Evolutionary conservation across 2,113 vertebrate species (phyloP), one percentile per base, ranked within the genome.

Genomic region (Pampusana beccarii): DNA sequence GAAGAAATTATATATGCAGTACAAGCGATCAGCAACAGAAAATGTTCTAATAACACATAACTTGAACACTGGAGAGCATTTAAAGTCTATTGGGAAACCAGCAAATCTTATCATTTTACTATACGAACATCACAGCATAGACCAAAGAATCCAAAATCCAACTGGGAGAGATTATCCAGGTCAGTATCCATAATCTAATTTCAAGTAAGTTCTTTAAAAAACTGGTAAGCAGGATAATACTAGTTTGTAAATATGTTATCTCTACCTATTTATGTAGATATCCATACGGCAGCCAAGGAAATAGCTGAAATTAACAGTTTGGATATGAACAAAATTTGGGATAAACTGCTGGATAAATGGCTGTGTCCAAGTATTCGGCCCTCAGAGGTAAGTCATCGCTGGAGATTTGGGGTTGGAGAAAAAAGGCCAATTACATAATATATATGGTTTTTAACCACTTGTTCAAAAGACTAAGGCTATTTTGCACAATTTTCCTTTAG

Each of bases 321-420:
- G 92, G 98, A 99, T 80, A 98, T 99, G 91, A 96, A 98, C 46
- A 99, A 99, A 96, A 98, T 99, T 46, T 97, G 98, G 84, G 98
- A 98, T 77, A 98, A 98, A 77, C 95, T 99, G 79, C 95, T 99
- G 95, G 98, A 99, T 83, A 99, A 99, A 67, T 99, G 99, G 99
- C 98, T 99, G 65, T 99, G 99, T 81, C 98, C 98, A 40, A 98
- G 97, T 1, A 84, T 93, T 6, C 91, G 92, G 2, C 97, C 98
- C 24, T 89, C 97, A 54, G 98, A 98, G 54, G 99, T 99, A 85
- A 97, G 98, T 95, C 33, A 26, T 12, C 16, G 4, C 18, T 25
- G 18, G 25, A 26, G 38, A 50, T 48, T 17, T 19, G 20, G 19
- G 1, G 42, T 69, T 64, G 26, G 31, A 70, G n/a, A 51, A 78